Evolutionary conservation across 2,113 vertebrate species (phyloP).

Genomic region (Calidris pygmaea): DNA sequence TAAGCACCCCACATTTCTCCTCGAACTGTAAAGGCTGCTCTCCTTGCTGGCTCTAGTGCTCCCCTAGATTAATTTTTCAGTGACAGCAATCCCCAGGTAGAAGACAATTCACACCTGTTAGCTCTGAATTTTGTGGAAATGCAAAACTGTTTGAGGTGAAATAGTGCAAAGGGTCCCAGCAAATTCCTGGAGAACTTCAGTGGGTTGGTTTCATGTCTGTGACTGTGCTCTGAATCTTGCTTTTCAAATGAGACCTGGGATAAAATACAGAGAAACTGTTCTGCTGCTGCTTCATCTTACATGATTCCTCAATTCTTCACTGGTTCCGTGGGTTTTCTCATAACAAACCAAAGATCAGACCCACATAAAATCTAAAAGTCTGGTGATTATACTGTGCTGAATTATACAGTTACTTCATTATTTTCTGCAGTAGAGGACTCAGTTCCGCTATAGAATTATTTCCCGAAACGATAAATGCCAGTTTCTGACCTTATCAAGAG

Average conservation of each 20-base stretch:
- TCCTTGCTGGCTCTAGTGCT: not conserved
- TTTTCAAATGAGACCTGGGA: not conserved
- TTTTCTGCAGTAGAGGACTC: not conserved
- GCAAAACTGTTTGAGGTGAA: not conserved
- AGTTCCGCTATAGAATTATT: not conserved
- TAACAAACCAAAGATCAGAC: not conserved
- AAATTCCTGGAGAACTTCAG: not conserved
- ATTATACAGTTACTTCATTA: not conserved
- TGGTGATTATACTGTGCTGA: not conserved
- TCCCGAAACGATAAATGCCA: not conserved
- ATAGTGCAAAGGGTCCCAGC: not conserved
- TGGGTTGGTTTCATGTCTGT: not conserved
- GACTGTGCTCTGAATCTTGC: not conserved
- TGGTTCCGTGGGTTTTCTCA: not conserved
- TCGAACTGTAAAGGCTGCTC: not conserved
- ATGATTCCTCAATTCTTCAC: not conserved
- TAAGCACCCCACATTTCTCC: not conserved
- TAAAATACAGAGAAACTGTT: not conserved
- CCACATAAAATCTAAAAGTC: not conserved
- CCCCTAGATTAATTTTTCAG: not conserved
- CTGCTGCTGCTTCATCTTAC: not conserved
- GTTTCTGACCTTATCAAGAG: not conserved
- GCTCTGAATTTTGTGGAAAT: not conserved
- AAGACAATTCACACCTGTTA: not conserved
- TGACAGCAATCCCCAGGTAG: not conserved